Evolutionary conservation across 2,888 invertebrate genomes (phyloP).

Genomic region (Ophioninae sp.): DNA sequence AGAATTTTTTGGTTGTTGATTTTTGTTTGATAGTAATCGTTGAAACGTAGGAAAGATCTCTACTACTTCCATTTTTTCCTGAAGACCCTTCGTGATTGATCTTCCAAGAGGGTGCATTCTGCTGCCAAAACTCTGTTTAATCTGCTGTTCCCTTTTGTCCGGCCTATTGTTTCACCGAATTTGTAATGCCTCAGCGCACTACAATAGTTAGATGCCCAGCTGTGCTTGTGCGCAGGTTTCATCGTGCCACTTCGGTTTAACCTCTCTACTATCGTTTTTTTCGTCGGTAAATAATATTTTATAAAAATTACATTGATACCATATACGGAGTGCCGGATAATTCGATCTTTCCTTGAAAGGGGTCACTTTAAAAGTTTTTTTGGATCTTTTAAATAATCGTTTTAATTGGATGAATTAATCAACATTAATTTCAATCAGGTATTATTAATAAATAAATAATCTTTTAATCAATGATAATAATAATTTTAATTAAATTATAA

Average conservation of each 20-base stretch:
- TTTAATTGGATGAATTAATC: too few species aligned
- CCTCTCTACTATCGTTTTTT: background rate
- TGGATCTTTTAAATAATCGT: too few species aligned
- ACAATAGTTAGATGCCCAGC: background rate
- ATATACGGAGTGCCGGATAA: background rate
- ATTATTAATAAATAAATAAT: too few species aligned
- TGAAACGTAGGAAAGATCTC: background rate
- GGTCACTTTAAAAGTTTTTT: too few species aligned
- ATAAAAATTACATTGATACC: background rate
- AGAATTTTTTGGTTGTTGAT: background rate
- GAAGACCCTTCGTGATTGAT: background rate
- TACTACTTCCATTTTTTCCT: background rate
- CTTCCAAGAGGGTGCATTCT: constrained; percentile 7
- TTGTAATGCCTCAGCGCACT: background rate
- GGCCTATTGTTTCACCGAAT: background rate
- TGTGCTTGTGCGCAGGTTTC: background rate
- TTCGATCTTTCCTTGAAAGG: too few species aligned
- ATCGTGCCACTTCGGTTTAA: background rate
- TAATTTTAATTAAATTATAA: too few species aligned
- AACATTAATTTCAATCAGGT: too few species aligned
- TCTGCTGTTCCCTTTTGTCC: background rate
- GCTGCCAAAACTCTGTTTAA: background rate
- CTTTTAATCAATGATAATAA: too few species aligned
- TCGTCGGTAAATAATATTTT: background rate
- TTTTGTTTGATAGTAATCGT: background rate